Conservation (phyloP, 2,888 invertebrate species). For the Colostygia pectinataria region DNA sequence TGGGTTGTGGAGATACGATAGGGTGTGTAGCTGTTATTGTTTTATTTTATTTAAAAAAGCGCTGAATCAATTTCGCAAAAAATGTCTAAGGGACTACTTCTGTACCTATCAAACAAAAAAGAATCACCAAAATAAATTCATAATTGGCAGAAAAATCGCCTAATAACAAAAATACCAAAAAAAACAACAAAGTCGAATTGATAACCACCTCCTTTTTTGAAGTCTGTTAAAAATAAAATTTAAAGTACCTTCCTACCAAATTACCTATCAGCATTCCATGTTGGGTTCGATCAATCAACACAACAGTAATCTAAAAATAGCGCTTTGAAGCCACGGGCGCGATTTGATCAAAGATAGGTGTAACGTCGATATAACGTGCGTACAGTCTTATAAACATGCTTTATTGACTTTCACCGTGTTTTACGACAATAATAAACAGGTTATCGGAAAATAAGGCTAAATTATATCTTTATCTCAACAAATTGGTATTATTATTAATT, state of each 20-base stretch:
- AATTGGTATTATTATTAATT: not conserved
- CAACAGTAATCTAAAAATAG: conserved; percentile 29
- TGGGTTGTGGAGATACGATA: too few species aligned
- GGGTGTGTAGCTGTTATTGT: too few species aligned
- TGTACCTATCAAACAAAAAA: too few species aligned
- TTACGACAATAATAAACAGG: not conserved
- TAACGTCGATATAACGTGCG: not conserved
- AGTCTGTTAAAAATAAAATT: not conserved
- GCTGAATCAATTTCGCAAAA: too few species aligned
- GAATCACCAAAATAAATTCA: too few species aligned
- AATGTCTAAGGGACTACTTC: too few species aligned
- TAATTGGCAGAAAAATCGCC: too few species aligned
- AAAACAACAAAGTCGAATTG: too few species aligned
- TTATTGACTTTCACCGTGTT: conserved; percentile 20
- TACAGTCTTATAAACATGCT: not conserved
- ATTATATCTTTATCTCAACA: not conserved
- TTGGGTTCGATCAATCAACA: conserved; percentile 34
- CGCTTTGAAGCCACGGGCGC: conserved; percentile 30
- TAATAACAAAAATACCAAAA: too few species aligned
- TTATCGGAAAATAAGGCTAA: not conserved
- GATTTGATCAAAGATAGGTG: conserved; percentile 28
- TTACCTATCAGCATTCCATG: conserved; percentile 4
- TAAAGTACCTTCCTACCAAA: not conserved
- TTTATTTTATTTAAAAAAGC: too few species aligned
- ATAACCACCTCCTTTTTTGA: too few species aligned